Conservation (phyloP, 2,888 invertebrate genomes). For the Platypus cylindrus region DNA sequence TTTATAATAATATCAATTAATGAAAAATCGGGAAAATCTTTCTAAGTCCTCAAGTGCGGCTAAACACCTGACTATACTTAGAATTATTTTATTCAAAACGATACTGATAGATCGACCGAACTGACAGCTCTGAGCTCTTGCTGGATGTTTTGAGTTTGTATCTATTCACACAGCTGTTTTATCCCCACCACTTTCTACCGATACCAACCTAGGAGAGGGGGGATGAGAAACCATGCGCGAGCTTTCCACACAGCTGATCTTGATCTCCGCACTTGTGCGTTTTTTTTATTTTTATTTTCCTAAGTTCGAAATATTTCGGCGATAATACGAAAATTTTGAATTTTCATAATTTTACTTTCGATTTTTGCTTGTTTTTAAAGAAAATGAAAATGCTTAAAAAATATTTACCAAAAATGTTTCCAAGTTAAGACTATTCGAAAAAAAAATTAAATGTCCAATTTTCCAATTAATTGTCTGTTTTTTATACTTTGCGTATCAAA, state of each 20-base stretch:
- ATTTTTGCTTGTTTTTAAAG: too few relatives aligned
- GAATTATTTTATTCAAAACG: conserved; percentile 22
- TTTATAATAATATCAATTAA: too few relatives aligned
- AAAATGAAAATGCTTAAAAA: too few relatives aligned
- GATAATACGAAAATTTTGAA: too few relatives aligned
- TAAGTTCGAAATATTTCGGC: too few relatives aligned
- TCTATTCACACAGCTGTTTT: conserved; percentile 35
- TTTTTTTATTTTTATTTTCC: conserved; percentile 7
- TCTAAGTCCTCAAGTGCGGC: conserved; percentile 29
- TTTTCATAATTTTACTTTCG: too few relatives aligned
- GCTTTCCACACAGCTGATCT: conserved; percentile 28
- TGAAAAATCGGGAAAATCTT: conserved; percentile 19
- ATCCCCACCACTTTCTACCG: conserved; percentile 22
- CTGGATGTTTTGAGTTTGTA: conserved; percentile 34
- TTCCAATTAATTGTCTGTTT: too few relatives aligned
- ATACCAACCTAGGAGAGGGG: too few relatives aligned
- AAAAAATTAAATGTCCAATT: too few relatives aligned
- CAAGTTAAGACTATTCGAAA: too few relatives aligned
- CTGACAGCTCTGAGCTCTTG: conserved; percentile 48
- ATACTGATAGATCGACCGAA: conserved; percentile 35
- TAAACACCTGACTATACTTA: conserved; percentile 30
- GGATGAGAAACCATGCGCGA: conserved; percentile 27
- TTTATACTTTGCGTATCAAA: too few relatives aligned
- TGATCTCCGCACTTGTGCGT: conserved; percentile 15
- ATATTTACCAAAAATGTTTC: too few relatives aligned